These are phyloP conservation scores for Chiloscyllium punctatum DNA, from an alignment of 2,797 vertebrate genomes.

Conservation along the genomic window DNA sequence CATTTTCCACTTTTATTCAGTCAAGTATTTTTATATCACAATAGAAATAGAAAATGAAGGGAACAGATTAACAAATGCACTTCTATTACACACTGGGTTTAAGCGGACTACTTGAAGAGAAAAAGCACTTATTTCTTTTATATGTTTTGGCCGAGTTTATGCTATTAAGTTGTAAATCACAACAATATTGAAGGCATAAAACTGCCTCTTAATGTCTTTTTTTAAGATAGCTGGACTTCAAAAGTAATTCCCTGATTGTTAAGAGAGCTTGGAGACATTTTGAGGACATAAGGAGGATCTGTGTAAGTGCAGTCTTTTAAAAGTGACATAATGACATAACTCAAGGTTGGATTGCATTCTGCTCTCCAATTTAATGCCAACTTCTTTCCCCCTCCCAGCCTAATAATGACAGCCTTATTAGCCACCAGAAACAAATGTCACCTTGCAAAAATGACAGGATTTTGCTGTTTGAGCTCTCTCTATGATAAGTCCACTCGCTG, in stretches of 20 bases:
- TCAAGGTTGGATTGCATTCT: background rate
- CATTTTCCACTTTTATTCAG: background rate
- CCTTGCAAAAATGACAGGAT: no score
- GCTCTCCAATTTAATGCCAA: constrained; percentile 4
- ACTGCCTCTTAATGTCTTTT: background rate
- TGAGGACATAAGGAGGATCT: background rate
- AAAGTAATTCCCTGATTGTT: background rate
- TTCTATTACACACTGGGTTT: background rate
- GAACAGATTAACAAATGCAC: background rate
- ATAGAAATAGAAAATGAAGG: background rate
- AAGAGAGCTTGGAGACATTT: background rate
- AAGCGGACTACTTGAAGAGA: background rate
- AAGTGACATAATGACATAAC: background rate
- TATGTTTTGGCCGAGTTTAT: background rate
- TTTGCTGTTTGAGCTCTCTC: no score
- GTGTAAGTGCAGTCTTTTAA: background rate
- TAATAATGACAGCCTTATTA: constrained; percentile 18
- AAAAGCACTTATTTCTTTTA: background rate
- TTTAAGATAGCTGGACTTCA: background rate
- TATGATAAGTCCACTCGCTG: no score
- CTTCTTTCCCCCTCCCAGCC: background rate
- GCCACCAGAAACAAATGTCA: background rate
- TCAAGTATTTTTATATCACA: background rate
- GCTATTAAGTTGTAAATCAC: background rate
- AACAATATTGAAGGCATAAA: background rate